phyloP scores from a whole-genome alignment of 2,797 vertebrate species.

The Merluccius polli region DNA sequence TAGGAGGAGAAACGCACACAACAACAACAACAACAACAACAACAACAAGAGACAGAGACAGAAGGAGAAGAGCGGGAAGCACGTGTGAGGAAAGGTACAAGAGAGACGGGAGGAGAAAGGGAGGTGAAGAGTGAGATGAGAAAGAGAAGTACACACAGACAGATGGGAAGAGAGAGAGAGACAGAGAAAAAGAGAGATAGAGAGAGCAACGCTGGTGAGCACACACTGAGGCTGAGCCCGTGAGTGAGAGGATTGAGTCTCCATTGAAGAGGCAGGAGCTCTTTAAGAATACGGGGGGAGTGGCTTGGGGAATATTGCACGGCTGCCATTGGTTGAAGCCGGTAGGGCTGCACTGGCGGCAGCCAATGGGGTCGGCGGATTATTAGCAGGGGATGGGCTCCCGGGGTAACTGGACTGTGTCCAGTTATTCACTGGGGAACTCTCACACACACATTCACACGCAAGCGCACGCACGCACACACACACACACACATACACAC shows the following conservation, averaged over 20 bases:
- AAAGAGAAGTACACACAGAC: constrained; percentile 4
- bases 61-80: neutral
- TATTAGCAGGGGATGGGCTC: constrained; percentile 44
- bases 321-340: constrained; percentile 72
- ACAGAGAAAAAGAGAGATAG: constrained; percentile 43
- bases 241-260: constrained; percentile 65
- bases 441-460: constrained; percentile 11
- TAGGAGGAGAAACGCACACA: neutral
- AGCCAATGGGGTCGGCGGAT: constrained; percentile 55
- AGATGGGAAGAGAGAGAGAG: constrained; percentile 36
- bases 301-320: constrained; percentile 68
- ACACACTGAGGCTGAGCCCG: constrained; percentile 57
- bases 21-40: too few species aligned
- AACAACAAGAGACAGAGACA: neutral
- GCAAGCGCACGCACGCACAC: constrained; percentile 13
- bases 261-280: constrained; percentile 75
- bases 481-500: constrained; percentile 15
- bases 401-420: constrained; percentile 39
- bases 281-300: constrained; percentile 77
- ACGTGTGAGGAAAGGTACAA: neutral
- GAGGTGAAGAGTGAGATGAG: neutral
- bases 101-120: constrained; percentile 21
- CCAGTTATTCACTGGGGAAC: constrained; percentile 66
- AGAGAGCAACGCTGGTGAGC: constrained; percentile 54
- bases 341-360: constrained; percentile 73